Conservation (phyloP, 2,797 vertebrate species). For the Sebastes baramenuke region DNA sequence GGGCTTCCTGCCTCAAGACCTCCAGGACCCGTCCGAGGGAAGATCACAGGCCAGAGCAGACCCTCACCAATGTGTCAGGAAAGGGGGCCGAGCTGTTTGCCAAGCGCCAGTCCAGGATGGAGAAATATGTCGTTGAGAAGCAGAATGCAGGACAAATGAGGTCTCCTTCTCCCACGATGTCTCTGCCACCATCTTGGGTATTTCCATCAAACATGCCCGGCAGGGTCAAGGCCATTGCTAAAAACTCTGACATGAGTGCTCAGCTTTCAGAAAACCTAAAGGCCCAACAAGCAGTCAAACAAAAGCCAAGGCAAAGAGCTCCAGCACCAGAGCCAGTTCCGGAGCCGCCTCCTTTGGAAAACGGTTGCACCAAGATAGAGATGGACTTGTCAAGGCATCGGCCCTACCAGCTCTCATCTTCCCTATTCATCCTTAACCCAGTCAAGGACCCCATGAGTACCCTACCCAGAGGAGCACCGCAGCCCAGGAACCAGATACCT, state of each 20-base stretch:
- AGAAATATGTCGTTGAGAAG: constrained; percentile 90
- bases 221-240: constrained; percentile 87
- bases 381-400: constrained; percentile 90
- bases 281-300: constrained; percentile 79
- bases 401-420: constrained; percentile 92
- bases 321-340: constrained; percentile 61
- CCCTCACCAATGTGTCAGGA: constrained; percentile 89
- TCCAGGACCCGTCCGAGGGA: constrained; percentile 87
- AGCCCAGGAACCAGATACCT: constrained; percentile 80
- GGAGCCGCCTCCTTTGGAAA: constrained; percentile 81
- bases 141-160: constrained; percentile 79
- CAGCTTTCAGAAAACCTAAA: constrained; percentile 84
- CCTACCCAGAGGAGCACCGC: constrained; percentile 85
- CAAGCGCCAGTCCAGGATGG: constrained; percentile 95
- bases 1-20: constrained; percentile 94
- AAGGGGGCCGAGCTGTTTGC: constrained; percentile 96
- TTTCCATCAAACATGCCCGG: constrained; percentile 87
- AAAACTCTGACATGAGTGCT: constrained; percentile 82
- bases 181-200: constrained; percentile 96
- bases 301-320: constrained; percentile 66
- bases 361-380: constrained; percentile 88
- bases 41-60: constrained; percentile 88
- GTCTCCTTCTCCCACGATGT: constrained; percentile 94
- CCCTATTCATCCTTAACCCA: constrained; percentile 92
- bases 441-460: constrained; percentile 84